Conservation (phyloP, 2,888 invertebrate genomes). For the Pterobdella sp. region DNA sequence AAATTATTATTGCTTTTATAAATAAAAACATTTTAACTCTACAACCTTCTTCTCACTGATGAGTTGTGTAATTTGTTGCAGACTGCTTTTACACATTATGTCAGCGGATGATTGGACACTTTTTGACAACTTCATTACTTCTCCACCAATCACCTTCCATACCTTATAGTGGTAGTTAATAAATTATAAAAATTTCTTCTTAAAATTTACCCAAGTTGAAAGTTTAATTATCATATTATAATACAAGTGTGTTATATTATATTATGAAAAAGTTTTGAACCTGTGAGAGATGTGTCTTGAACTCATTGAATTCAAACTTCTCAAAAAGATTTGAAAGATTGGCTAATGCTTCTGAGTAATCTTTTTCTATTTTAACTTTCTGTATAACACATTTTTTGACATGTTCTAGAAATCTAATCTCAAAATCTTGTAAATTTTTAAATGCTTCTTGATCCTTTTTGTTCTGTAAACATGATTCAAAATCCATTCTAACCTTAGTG, state of each 20-base stretch:
- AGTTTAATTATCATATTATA: too few species aligned
- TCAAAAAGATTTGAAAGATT: background rate
- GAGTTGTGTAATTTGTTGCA: background rate
- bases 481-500: too few species aligned
- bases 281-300: background rate
- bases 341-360: background rate
- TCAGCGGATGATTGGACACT: background rate
- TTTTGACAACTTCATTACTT: background rate
- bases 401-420: background rate
- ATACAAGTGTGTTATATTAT: too few species aligned
- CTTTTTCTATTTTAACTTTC: background rate
- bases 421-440: background rate
- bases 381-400: background rate
- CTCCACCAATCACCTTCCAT: background rate
- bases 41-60: background rate
- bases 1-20: too few species aligned
- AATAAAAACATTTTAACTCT: too few species aligned
- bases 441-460: background rate
- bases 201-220: background rate
- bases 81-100: background rate
- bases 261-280: too few species aligned
- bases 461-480: background rate
- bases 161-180: background rate
- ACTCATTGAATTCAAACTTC: background rate
- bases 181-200: background rate